Base-by-base conservation (phyloP, 1,140 invertebrate species). In the Hyphantria cunea region DNA sequence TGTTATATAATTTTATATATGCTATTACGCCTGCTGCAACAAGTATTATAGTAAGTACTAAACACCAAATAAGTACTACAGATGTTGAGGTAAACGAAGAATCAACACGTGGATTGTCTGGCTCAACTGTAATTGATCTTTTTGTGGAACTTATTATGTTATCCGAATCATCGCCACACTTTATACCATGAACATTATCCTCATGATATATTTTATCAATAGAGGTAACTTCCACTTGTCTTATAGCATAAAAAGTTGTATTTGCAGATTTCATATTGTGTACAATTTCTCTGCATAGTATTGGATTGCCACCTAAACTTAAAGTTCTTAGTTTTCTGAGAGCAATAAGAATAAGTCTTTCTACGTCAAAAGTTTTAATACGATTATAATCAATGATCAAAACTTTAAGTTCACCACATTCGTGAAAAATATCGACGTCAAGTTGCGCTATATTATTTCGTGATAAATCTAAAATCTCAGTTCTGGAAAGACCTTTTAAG, bases 181-280 rank as follows among this genome's bases (percentile, higher is more conserved):
- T 74, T 47, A 89, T 89, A 32, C 86, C 86, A 48, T 85, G 67
- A 2, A 86, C 86, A 59, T 89, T 89, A 54, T 89, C 86, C 56
- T 89, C 86, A 39, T 89, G 81, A 62, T 78, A 89, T 50, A 84
- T 66, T 67, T 86, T 86, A 49, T 87, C 54, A 6, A 84, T 63
- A 39, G 86, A 80, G 17, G 84, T 89, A 9, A 89, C 72, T 64
- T 82, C 74, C 0, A 86, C 55, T 33, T 60, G 60, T 48, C 67
- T 68, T 10, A 70, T 66, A 33, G 52, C 49, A 31, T 59, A 59
- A 13, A 39, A 49, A 0, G 45, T 49, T 58, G 66, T 12, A 48
- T 68, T 49, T 72, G 76, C 13, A 9, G 51, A 71, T 41, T 71
- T 80, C 12, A 76, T 70, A 66, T 76, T 74, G 37, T 70, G 65